phyloP scores from a whole-genome alignment of 2,797 vertebrate species.

The Eurystomus glaucurus region DNA sequence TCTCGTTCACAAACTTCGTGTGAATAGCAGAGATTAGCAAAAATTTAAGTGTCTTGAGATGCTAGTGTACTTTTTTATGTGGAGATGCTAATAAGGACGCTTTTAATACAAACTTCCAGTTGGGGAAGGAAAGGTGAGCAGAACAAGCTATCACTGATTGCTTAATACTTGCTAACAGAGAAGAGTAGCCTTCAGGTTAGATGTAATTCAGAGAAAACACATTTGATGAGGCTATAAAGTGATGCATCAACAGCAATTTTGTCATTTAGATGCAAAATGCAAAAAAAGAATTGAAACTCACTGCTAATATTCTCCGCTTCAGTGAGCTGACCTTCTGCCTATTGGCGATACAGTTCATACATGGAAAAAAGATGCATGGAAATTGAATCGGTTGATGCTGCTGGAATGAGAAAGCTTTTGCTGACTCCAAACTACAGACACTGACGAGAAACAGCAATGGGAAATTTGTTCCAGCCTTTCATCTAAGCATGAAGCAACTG shows the following conservation, averaged over 20 bases:
- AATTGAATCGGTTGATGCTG: conserved; percentile 18
- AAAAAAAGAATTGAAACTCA: neutral
- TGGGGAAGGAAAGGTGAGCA: neutral
- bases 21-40: neutral
- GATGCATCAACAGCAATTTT: conserved; percentile 34
- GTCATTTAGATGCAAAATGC: neutral
- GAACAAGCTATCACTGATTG: neutral
- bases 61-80: neutral
- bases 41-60: neutral
- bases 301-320: conserved; percentile 1
- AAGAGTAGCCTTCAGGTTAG: neutral
- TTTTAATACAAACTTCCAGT: neutral
- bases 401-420: conserved; percentile 30
- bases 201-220: neutral
- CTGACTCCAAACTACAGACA: conserved; percentile 34
- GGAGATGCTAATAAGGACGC: neutral
- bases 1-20: neutral
- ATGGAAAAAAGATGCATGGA: conserved; percentile 4
- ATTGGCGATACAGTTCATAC: conserved; percentile 43
- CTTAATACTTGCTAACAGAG: neutral
- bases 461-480: conserved; percentile 60
- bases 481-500: conserved; percentile 31
- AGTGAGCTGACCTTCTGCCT: conserved; percentile 42
- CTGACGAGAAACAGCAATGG: conserved; percentile 8
- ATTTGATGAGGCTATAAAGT: neutral